Evolutionary conservation across 2,888 invertebrate genomes (phyloP).

Genomic region (Latrodectus hesperus): DNA sequence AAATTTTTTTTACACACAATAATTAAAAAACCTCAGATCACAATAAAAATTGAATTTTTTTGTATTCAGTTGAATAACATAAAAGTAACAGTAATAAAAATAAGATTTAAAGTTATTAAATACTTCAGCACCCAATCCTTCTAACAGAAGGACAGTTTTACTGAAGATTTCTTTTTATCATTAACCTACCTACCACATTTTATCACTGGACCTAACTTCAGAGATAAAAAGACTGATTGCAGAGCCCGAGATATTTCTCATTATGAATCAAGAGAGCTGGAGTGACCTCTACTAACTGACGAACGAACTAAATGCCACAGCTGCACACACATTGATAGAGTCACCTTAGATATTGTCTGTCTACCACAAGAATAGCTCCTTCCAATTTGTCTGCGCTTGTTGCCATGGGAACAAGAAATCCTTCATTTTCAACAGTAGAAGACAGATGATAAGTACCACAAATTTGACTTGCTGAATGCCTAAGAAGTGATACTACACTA

Average conservation of each 20-base stretch:
- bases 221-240: slow-evolving; percentile 53
- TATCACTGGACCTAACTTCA: slow-evolving; percentile 52
- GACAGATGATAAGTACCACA: too few relatives aligned
- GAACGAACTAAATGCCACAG: too few relatives aligned
- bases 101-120: slow-evolving; percentile 11
- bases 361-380: too few relatives aligned
- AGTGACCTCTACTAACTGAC: too few relatives aligned
- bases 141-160: background rate
- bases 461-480: too few relatives aligned
- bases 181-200: slow-evolving; percentile 65
- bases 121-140: slow-evolving; percentile 16
- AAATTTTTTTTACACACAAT: slow-evolving; percentile 19
- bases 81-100: slow-evolving; percentile 41
- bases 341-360: too few relatives aligned
- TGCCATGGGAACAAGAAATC: too few relatives aligned
- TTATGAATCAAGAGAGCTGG: too few relatives aligned
- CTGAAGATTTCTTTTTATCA: slow-evolving; percentile 10
- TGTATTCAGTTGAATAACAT: slow-evolving; percentile 17
- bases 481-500: too few relatives aligned
- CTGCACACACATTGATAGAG: too few relatives aligned
- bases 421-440: too few relatives aligned
- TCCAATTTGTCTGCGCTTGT: too few relatives aligned
- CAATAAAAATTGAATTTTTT: slow-evolving; percentile 22
- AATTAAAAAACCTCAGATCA: slow-evolving; percentile 32
- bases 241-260: slow-evolving; percentile 36